Evolutionary conservation across 2,888 invertebrate genomes (phyloP), one percentile per base, ranked within the genome.

Genomic region (Campoplex capitator): DNA sequence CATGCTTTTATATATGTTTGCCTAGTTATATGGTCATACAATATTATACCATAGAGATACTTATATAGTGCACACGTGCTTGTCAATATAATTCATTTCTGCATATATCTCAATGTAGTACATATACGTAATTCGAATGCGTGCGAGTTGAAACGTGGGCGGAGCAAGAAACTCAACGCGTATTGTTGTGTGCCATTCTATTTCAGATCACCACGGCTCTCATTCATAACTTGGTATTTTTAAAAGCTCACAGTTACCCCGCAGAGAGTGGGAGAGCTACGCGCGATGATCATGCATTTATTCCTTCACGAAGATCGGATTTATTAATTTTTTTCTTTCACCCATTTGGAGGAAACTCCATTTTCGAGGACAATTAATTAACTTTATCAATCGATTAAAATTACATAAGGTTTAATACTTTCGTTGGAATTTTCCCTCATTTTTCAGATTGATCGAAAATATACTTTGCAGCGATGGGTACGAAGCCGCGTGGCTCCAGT

Each of bases 141-240:
- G 58, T 58, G 56, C 79, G 48, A 62, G 80, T 18, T 68, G 28
- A 73, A 85, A 89, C 90, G 93, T 93, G 93, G 93, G 94, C 93
- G 93, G 93, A 92, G 92, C 93, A 90, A 80, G 65, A 78, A 23
- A 85, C 92, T 90, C 90, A 90, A 71, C 83, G 76, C 65, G 76
- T 79, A 86, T 86, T 86, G 78, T 82, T 74, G 85, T 86, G 91
- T 93, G 92, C 93, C 93, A 93, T 93, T 94, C 94, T 94, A 94
- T 93, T 94, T 94, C 93, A 93, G 93, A 92, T 71, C 84, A 71
- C 81, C 73, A 67, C 91, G 89, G 92, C 92, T 93, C 94, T 93
- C 94, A 94, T 94, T 94, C 94, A 94, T 94, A 94, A 94, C 93
- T 93, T 89, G 91, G 90, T 78, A 92, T 93, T 93, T 94, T 93